These are phyloP conservation scores for Esox masquinongy DNA, from an alignment of 2,797 vertebrate species.

Conservation along the genomic window DNA sequence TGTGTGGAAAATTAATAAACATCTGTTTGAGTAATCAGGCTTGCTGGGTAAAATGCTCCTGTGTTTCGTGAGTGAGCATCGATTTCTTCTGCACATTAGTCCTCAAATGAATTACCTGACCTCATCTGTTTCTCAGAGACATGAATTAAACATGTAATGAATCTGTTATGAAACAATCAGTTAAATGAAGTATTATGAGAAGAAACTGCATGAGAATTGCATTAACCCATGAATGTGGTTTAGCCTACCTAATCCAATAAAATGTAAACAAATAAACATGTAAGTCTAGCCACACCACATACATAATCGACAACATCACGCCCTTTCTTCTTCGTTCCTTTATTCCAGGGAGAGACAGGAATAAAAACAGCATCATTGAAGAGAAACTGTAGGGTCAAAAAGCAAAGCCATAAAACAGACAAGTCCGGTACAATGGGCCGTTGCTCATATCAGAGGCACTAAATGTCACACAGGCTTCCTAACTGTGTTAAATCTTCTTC, in stretches of 20 bases:
- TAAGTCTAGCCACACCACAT: too few species aligned
- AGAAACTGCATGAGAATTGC: not conserved
- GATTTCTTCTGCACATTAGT: slow-evolving; percentile 13
- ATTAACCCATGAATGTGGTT: too few species aligned
- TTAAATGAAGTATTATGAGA: not conserved
- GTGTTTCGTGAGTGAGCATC: slow-evolving; percentile 20
- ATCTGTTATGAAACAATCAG: not conserved
- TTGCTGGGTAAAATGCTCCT: not conserved
- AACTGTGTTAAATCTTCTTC: slow-evolving; percentile 15
- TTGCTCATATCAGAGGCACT: slow-evolving; percentile 16
- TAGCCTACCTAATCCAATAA: too few species aligned
- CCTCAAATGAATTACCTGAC: slow-evolving; percentile 1
- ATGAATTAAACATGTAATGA: not conserved
- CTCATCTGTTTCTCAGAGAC: not conserved
- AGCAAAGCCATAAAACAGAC: slow-evolving; percentile 27
- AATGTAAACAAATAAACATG: too few species aligned
- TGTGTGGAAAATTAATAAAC: too few species aligned
- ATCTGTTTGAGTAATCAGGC: slow-evolving; percentile 17
- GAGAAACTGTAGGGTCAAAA: slow-evolving; percentile 2
- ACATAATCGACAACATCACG: too few species aligned
- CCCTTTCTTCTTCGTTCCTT: not conserved
- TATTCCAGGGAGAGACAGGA: not conserved
- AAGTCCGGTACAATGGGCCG: slow-evolving; percentile 16
- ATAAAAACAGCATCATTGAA: not conserved
- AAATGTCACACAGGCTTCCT: slow-evolving; percentile 26